Evolutionary conservation across 2,888 invertebrate genomes (phyloP).

Genomic region (Sarcophaga caerulescens): DNA sequence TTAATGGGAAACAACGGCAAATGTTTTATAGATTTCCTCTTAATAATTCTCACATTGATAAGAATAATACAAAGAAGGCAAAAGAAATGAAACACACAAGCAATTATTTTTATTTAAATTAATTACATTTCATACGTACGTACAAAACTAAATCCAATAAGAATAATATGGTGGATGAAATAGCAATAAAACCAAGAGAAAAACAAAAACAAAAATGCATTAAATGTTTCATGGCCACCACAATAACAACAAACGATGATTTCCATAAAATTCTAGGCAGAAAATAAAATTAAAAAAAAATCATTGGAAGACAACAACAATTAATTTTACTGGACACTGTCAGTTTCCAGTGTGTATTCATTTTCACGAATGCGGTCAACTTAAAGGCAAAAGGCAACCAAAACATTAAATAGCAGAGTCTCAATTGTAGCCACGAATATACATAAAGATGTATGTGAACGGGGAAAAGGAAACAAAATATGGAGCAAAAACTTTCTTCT

Average conservation of each 20-base stretch:
- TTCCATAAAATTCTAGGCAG: background rate
- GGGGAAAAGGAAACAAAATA: too few relatives aligned
- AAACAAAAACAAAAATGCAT: background rate
- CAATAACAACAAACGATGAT: background rate
- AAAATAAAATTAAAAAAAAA: too few relatives aligned
- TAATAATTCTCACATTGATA: constrained; percentile 12
- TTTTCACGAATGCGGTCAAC: constrained; percentile 23
- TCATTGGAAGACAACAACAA: background rate
- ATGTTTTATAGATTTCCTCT: constrained; percentile 26
- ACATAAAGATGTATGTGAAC: too few relatives aligned
- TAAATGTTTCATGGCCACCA: background rate
- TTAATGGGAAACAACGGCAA: constrained; percentile 5
- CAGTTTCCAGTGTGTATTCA: background rate
- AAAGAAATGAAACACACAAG: background rate
- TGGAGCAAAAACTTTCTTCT: too few relatives aligned
- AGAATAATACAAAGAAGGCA: background rate
- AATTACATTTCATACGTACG: constrained; percentile 17
- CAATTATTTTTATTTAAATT: constrained; percentile 30
- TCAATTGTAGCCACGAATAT: too few relatives aligned
- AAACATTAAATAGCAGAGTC: too few relatives aligned
- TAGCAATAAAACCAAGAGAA: background rate
- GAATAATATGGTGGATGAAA: constrained; percentile 22
- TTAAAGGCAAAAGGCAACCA: background rate
- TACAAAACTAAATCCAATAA: constrained; percentile 39
- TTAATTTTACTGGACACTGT: background rate